Percentiles rank a stretch among this genome's conserved stretches.
Conservation (phyloP, 2,797 vertebrate genomes). For the Aulostomus chinensis region DNA sequence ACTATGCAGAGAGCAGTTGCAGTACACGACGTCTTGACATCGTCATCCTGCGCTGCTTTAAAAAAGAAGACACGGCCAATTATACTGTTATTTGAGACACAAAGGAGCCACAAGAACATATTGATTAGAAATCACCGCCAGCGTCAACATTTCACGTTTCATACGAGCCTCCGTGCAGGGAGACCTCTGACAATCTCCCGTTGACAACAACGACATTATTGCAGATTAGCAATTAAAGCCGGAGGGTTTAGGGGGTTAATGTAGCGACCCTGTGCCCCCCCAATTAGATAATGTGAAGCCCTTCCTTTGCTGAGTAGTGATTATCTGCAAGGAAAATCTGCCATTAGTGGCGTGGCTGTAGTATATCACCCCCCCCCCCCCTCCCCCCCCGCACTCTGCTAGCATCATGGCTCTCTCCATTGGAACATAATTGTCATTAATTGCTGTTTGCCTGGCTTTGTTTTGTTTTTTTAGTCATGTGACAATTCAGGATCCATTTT, state of each 20-base stretch:
- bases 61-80: conserved; percentile 11
- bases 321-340: conserved; percentile 54
- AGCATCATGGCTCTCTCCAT: conserved; percentile 5
- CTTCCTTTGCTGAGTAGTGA: conserved; percentile 40
- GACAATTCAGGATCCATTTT: conserved; percentile 20
- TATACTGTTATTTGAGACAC: conserved; percentile 3
- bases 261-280: conserved; percentile 37
- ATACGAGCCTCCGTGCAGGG: neutral
- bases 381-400: conserved; percentile 40
- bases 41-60: conserved; percentile 1
- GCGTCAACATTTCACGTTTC: conserved; percentile 1
- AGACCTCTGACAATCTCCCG: conserved; percentile 15
- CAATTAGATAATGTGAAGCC: conserved; percentile 54
- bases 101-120: conserved; percentile 9
- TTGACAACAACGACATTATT: conserved; percentile 45
- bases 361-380: too few species aligned
- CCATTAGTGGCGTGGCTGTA: conserved; percentile 31
- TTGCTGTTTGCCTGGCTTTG: conserved; percentile 18
- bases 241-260: conserved; percentile 42
- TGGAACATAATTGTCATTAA: conserved; percentile 23
- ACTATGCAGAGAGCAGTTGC: too few species aligned
- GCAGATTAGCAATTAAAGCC: conserved; percentile 67
- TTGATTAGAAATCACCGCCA: conserved; percentile 32
- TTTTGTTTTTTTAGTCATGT: conserved; percentile 14
- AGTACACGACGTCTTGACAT: too few species aligned